These are phyloP conservation scores for Hozukius guyotensis DNA, from an alignment of 2,797 vertebrate genomes.

Conservation along the genomic window DNA sequence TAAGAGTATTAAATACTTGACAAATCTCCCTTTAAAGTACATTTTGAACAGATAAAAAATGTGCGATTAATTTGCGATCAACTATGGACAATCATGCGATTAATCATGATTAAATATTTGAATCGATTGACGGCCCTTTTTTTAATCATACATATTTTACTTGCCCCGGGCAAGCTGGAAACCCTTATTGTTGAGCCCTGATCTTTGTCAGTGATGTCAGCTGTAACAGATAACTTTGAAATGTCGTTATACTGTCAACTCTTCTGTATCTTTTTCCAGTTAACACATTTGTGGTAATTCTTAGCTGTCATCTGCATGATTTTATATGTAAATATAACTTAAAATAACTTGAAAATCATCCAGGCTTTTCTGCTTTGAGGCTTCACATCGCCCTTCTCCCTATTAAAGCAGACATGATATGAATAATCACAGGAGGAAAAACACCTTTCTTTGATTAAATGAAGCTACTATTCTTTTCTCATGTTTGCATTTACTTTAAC, in stretches of 20 bases:
- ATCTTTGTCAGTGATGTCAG: too few relatives aligned
- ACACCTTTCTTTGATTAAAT: neutral
- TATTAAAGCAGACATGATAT: neutral
- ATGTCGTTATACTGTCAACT: neutral
- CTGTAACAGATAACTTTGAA: neutral
- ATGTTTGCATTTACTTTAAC: slow-evolving; percentile 13
- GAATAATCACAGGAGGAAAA: neutral
- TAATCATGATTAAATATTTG: too few relatives aligned
- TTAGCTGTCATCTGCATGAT: neutral
- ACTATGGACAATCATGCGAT: too few relatives aligned
- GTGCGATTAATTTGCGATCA: too few relatives aligned
- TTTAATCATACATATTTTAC: too few relatives aligned
- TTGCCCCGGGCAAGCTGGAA: too few relatives aligned
- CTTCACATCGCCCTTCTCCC: neutral
- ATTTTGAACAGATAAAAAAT: too few relatives aligned
- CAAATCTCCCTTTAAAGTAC: too few relatives aligned
- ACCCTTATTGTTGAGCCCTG: too few relatives aligned
- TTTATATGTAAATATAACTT: neutral
- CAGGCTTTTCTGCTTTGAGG: neutral
- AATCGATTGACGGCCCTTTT: too few relatives aligned
- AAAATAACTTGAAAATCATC: neutral
- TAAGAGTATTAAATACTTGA: too few relatives aligned
- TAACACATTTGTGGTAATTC: neutral
- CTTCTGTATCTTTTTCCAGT: neutral
- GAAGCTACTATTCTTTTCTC: neutral